Conservation (phyloP, 2,113 vertebrate genomes). For the Thunnus thynnus region DNA sequence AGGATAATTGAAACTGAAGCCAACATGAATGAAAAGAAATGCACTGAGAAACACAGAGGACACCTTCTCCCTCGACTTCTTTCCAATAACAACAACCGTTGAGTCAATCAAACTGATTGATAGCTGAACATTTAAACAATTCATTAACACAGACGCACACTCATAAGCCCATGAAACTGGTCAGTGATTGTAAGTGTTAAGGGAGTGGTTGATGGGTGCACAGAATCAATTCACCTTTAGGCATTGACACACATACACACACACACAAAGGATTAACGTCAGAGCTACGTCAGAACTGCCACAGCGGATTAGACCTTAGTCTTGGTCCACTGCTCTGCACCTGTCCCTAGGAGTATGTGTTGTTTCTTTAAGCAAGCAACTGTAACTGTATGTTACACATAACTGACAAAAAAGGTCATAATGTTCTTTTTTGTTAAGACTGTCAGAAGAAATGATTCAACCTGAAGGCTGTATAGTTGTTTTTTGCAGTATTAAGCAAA, state of each 20-base stretch:
- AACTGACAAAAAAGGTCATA: no score
- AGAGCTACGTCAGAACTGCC: constrained; percentile 43
- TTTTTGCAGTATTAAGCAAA: no score
- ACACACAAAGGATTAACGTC: constrained; percentile 22
- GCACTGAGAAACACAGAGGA: neutral
- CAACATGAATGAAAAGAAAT: neutral
- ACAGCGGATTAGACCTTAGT: constrained; percentile 32
- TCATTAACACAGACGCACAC: constrained; percentile 23
- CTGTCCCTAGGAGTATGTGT: neutral
- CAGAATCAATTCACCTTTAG: constrained; percentile 55
- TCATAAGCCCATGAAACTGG: neutral
- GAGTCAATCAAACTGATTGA: constrained; percentile 29
- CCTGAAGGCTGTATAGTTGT: no score
- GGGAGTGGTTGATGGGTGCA: constrained; percentile 26
- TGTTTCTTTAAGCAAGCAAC: neutral
- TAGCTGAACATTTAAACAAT: constrained; percentile 23
- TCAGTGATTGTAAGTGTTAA: constrained; percentile 1
- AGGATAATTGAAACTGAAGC: neutral
- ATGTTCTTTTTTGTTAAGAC: no score
- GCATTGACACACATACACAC: constrained; percentile 14
- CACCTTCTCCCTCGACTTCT: neutral
- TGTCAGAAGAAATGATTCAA: no score
- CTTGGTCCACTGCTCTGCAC: neutral
- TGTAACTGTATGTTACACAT: neutral
- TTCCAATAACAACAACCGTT: constrained; percentile 7